Evolutionary conservation across 2,797 vertebrate species (phyloP), one percentile per base, ranked within the genome.

Genomic region (Acanthiza pusilla): DNA sequence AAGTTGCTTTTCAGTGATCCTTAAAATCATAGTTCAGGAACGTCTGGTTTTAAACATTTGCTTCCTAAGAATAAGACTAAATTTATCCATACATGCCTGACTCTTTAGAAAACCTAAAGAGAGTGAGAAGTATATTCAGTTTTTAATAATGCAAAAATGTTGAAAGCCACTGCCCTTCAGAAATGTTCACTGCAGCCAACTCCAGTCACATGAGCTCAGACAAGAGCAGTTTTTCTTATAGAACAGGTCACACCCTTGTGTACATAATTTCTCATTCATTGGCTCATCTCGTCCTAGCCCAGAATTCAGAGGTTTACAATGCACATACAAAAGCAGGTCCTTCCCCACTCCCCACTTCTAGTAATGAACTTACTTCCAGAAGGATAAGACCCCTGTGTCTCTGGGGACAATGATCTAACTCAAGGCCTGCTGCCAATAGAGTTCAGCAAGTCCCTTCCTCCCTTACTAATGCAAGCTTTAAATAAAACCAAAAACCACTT

Each of bases 341-440:
- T 81, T 91, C 50, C 55, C 68, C 17, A 55, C 40, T 61, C 76
- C 58, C 45, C 19, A 26, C 38, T 90, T 68, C 66, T 22, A 86
- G 83, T 58, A 71, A 89, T 6, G 3, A 93, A 88, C 25, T 73
- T 38, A 34, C 23, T 70, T 93, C 18, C 68, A 63, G 76, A 76
- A 77, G 36, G 47, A 0, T 30, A 74, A 81, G 54, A 73, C 26
- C 72, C 42, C 48, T 22, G 19, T 48, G 27, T 72, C 88, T 81
- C 89, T 53, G 55, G 85, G 91, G 95, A 87, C 51, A 78, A 25
- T 89, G 96, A 96, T 76, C 75, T 95, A 93, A 95, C 55, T 73
- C 45, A 7, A 61, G 78, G 93, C 65, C 51, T 40, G 23, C 54
- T 93, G 93, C 95, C 96, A 97, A 65, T 20, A 32, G 13, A 91